Percentiles rank a stretch among this genome's conserved stretches.
Conservation (phyloP, 2,113 vertebrate genomes). For the Pelecanoides urinatrix region DNA sequence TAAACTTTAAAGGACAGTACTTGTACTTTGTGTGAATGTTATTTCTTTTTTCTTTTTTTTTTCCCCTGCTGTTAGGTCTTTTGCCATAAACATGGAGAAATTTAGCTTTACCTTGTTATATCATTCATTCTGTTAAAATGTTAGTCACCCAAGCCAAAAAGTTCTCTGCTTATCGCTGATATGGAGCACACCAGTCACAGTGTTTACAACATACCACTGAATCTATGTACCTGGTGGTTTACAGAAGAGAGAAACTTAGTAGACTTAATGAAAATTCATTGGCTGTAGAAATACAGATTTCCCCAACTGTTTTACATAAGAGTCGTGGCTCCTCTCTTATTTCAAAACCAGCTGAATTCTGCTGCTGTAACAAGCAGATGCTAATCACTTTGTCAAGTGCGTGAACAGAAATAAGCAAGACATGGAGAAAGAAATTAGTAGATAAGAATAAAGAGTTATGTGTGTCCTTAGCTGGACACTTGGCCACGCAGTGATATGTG, state of each 20-base stretch:
- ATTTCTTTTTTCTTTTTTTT: background rate
- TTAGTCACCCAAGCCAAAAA: background rate
- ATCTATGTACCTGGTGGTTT: background rate
- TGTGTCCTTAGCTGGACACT: background rate
- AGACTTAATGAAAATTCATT: background rate
- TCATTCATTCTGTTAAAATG: background rate
- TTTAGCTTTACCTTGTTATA: background rate
- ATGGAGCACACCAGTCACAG: background rate
- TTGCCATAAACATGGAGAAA: background rate
- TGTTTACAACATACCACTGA: background rate
- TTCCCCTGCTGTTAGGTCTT: background rate
- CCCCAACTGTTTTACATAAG: background rate
- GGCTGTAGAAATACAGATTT: background rate
- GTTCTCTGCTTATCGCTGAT: fast-evolving
- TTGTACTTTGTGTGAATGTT: background rate
- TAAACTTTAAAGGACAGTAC: background rate
- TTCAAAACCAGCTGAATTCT: background rate
- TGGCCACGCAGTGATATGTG: background rate
- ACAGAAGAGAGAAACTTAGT: background rate
- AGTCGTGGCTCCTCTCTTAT: background rate
- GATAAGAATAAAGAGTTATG: background rate
- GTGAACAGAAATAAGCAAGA: background rate
- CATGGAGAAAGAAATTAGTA: background rate
- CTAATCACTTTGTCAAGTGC: background rate
- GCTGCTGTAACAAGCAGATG: background rate